Evolutionary conservation across 2,797 vertebrate species (phyloP).

Genomic region (Taeniopygia guttata): DNA sequence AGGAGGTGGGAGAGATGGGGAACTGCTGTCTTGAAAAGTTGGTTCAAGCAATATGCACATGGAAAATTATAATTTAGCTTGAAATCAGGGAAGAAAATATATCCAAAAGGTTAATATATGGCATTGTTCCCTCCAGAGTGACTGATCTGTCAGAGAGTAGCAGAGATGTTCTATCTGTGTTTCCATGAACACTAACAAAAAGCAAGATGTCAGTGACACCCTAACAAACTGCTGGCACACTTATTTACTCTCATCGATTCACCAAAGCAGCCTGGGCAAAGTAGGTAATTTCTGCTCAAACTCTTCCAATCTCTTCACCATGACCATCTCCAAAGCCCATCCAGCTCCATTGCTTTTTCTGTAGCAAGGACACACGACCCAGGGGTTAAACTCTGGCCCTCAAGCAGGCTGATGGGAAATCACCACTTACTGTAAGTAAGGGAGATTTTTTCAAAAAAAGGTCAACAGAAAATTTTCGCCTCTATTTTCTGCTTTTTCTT

Average conservation of each 20-base stretch:
- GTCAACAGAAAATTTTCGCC: neutral
- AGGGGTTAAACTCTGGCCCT: neutral
- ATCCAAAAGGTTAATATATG: neutral
- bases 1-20: neutral
- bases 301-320: neutral
- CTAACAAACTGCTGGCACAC: neutral
- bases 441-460: neutral
- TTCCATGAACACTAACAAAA: neutral
- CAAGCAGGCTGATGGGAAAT: neutral
- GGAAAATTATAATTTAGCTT: neutral
- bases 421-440: neutral
- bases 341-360: neutral
- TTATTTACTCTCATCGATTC: neutral
- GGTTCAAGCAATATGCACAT: neutral
- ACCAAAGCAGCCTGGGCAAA: neutral
- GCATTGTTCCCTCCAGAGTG: neutral
- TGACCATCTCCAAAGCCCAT: neutral
- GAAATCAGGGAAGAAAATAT: neutral
- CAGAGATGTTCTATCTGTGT: neutral
- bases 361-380: rapidly evolving
- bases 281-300: neutral
- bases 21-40: neutral
- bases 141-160: neutral
- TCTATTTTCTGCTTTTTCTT: neutral
- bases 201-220: neutral